Evolutionary conservation across 2,113 vertebrate species (phyloP).

Genomic region (Vanacampus margaritifer): DNA sequence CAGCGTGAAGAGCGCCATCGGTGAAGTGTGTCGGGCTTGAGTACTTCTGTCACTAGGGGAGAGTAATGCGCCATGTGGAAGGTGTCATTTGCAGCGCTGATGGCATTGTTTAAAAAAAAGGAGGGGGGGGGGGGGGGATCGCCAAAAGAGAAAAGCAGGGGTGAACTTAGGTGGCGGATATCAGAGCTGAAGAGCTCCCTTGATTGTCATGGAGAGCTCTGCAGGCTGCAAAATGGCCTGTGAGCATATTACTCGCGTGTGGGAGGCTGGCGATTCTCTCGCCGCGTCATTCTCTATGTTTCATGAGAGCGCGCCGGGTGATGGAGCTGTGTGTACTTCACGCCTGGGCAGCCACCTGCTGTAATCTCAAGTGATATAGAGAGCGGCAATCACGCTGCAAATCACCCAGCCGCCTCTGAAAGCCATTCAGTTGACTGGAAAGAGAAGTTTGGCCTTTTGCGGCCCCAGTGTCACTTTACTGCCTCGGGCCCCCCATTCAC

Average conservation of each 20-base stretch:
- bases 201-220: constrained; percentile 74
- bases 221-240: constrained; percentile 71
- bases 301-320: constrained; percentile 51
- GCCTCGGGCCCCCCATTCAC: constrained; percentile 38
- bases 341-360: constrained; percentile 64
- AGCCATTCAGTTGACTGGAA: constrained; percentile 57
- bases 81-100: constrained; percentile 55
- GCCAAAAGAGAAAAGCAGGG: constrained; percentile 56
- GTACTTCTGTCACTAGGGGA: constrained; percentile 54
- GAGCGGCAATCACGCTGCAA: constrained; percentile 63
- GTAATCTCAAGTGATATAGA: constrained; percentile 64
- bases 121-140: too few relatives aligned
- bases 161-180: constrained; percentile 72
- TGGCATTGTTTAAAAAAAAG: constrained; percentile 63
- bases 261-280: constrained; percentile 69
- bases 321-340: constrained; percentile 52
- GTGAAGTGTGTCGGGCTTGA: constrained; percentile 62
- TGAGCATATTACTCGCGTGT: constrained; percentile 64
- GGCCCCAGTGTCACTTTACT: constrained; percentile 60
- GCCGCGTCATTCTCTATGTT: constrained; percentile 37
- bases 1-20: constrained; percentile 49
- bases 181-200: constrained; percentile 76
- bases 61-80: constrained; percentile 56
- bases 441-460: constrained; percentile 60
- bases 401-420: constrained; percentile 59